These are phyloP conservation scores for Zeugodacus cucurbitae DNA, from an alignment of 1,140 invertebrate genomes.

Conservation along the genomic window DNA sequence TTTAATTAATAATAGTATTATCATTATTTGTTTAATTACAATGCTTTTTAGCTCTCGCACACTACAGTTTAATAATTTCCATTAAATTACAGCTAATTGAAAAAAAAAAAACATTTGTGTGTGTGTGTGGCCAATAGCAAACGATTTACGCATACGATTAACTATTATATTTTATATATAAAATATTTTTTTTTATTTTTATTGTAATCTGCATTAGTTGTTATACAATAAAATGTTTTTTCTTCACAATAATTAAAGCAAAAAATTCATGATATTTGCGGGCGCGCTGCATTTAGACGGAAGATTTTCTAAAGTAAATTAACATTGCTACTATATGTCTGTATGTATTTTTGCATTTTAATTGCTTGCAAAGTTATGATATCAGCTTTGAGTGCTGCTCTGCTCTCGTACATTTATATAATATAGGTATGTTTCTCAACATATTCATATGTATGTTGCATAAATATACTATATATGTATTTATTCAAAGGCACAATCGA, in stretches of 20 bases:
- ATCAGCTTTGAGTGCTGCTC: not conserved
- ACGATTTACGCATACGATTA: not conserved
- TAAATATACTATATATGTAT: not conserved
- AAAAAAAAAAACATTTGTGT: not conserved
- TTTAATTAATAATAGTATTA: conserved; percentile 1
- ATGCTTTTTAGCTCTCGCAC: not conserved
- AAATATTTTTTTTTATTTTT: not conserved
- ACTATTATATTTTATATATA: not conserved
- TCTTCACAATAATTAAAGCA: not conserved
- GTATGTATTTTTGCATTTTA: not conserved
- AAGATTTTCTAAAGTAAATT: not conserved
- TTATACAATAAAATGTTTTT: not conserved
- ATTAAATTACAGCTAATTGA: not conserved
- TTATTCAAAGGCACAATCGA: conserved; percentile 6
- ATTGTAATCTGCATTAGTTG: not conserved
- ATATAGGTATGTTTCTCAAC: not conserved
- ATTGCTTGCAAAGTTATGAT: not conserved
- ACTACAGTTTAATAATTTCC: not conserved
- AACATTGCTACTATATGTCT: not conserved
- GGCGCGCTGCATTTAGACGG: not conserved
- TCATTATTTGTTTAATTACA: not conserved
- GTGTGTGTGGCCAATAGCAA: not conserved
- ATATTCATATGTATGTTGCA: not conserved
- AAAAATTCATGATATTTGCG: not conserved
- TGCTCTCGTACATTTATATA: not conserved